A percentile compares a stretch with the other conserved stretches of the same genome.
Evolutionary conservation across 2,888 invertebrate genomes (phyloP).

Genomic region (Melanchra persicariae): DNA sequence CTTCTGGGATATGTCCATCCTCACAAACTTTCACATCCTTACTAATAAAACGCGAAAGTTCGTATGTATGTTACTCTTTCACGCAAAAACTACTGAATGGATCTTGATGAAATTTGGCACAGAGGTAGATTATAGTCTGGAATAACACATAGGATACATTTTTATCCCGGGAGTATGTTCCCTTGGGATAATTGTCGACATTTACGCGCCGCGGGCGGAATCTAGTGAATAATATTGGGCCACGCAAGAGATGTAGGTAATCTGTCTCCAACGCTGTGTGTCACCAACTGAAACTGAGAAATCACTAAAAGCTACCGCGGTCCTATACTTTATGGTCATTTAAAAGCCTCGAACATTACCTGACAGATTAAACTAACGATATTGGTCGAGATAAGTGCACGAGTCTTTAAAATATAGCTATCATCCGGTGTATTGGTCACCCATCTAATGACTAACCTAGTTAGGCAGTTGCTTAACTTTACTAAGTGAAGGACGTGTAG

Average conservation of each 20-base stretch:
- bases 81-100: too few species aligned
- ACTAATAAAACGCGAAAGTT: too few species aligned
- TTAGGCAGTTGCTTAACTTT: constrained; percentile 42
- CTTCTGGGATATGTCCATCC: too few species aligned
- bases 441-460: constrained; percentile 42
- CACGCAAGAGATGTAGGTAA: not conserved
- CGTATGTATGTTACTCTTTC: too few species aligned
- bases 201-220: too few species aligned
- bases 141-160: too few species aligned
- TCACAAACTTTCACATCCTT: too few species aligned
- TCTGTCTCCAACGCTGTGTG: not conserved
- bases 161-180: too few species aligned
- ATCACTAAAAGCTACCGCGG: not conserved
- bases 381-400: constrained; percentile 46
- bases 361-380: constrained; percentile 37
- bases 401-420: constrained; percentile 49
- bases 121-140: too few species aligned
- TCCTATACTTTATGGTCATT: constrained; percentile 17
- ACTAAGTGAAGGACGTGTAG: not conserved
- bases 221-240: too few species aligned
- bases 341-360: constrained; percentile 18
- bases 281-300: constrained; percentile 1
- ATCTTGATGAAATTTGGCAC: too few species aligned
- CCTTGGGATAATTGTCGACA: too few species aligned
- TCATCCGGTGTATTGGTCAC: constrained; percentile 32